phyloP scores from a whole-genome alignment of 2,113 vertebrate species.

The Alethe diademata region DNA sequence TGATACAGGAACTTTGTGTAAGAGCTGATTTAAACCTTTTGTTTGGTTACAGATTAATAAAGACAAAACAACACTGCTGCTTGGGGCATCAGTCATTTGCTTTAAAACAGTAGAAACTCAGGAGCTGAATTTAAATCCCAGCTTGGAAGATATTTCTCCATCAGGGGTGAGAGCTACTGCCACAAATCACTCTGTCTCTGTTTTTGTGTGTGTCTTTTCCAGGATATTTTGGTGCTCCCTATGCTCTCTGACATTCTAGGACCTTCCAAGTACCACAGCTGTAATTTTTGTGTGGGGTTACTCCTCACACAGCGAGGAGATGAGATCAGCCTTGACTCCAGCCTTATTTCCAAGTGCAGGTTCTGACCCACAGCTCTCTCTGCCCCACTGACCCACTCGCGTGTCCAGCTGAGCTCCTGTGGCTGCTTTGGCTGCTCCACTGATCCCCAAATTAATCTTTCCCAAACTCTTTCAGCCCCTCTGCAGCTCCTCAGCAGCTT shows the following conservation, averaged over 20 bases:
- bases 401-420: neutral
- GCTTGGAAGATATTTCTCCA: neutral
- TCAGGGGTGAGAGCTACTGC: neutral
- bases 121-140: neutral
- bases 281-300: neutral
- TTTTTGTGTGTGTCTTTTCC: neutral
- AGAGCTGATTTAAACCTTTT: neutral
- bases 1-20: neutral
- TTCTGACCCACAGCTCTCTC: neutral
- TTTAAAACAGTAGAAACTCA: neutral
- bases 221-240: neutral
- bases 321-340: neutral
- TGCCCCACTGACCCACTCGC: neutral
- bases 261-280: neutral
- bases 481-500: neutral
- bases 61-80: neutral
- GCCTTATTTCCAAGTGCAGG: neutral
- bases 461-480: neutral
- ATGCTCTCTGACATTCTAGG: neutral
- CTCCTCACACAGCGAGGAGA: neutral
- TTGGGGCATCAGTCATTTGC: neutral
- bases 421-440: neutral
- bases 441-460: neutral
- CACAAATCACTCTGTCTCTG: neutral
- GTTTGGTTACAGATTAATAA: neutral